These are phyloP conservation scores for Drosophila mojavensis DNA, from an alignment of 1,140 invertebrate genomes.

Conservation along the genomic window DNA sequence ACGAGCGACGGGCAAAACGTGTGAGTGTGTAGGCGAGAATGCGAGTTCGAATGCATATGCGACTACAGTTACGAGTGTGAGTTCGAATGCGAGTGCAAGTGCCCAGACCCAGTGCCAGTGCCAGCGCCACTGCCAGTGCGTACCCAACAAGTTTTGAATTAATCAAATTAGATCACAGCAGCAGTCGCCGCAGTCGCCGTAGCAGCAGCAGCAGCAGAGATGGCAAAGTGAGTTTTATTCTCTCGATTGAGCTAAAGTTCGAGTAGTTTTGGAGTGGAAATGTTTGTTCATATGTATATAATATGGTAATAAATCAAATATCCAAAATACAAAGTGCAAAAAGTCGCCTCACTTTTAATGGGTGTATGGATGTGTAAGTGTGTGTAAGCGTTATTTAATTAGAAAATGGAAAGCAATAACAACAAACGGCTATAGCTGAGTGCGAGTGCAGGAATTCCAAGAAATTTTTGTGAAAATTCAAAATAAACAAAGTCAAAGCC, in stretches of 20 bases:
- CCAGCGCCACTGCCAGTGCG: constrained; percentile 31
- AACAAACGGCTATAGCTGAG: constrained; percentile 22
- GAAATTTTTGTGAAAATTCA: constrained; percentile 72
- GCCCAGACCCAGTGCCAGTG: neutral
- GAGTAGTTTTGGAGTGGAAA: constrained; percentile 42
- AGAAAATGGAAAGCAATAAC: constrained; percentile 32
- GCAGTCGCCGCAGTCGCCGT: constrained; percentile 4
- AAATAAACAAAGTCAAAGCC: constrained; percentile 63
- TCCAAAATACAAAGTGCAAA: constrained; percentile 66
- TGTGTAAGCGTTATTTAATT: constrained; percentile 28
- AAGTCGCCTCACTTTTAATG: constrained; percentile 32
- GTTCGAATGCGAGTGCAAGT: constrained; percentile 34
- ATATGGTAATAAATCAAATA: constrained; percentile 72
- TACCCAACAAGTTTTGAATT: constrained; percentile 79
- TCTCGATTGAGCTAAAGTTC: constrained; percentile 40
- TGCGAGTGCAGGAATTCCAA: constrained; percentile 62
- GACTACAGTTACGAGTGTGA: constrained; percentile 10
- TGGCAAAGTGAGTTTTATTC: constrained; percentile 42
- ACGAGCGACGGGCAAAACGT: constrained; percentile 16
- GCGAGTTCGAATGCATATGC: constrained; percentile 27
- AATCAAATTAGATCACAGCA: constrained; percentile 78
- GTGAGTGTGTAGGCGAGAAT: constrained; percentile 43
- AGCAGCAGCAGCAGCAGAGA: constrained; percentile 15
- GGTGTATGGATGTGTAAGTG: neutral
- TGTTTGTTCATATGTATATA: constrained; percentile 61